These are phyloP conservation scores for Pogonus chalceus DNA, from an alignment of 1,140 invertebrate species.

Conservation along the genomic window DNA sequence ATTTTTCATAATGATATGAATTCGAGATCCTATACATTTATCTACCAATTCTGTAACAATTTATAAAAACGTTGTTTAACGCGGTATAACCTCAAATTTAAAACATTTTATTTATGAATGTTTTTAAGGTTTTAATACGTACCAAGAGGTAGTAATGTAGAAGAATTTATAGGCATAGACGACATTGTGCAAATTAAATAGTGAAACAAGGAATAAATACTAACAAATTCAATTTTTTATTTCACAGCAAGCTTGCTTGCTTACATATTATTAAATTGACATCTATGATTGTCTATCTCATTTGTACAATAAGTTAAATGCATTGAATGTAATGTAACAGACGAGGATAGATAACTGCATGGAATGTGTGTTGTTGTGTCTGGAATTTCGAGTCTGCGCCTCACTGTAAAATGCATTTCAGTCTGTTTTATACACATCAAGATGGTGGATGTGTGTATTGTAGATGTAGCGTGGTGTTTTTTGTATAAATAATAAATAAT, in stretches of 20 bases:
- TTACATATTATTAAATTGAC: neutral
- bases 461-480: constrained; percentile 15
- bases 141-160: constrained; percentile 31
- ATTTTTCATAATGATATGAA: constrained; percentile 99
- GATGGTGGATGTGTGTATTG: constrained; percentile 15
- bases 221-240: neutral
- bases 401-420: neutral
- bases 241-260: neutral
- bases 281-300: constrained; percentile 1
- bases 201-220: constrained; percentile 13
- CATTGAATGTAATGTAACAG: too few relatives aligned
- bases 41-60: constrained; percentile 84
- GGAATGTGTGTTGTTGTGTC: too few relatives aligned
- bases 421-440: constrained; percentile 15
- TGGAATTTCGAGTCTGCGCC: neutral
- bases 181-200: neutral
- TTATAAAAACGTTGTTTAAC: constrained; percentile 2
- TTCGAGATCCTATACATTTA: constrained; percentile 98
- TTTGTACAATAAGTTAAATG: neutral
- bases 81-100: constrained; percentile 7
- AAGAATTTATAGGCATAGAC: constrained; percentile 28
- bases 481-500: constrained; percentile 18
- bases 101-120: constrained; percentile 10
- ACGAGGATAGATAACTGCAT: too few relatives aligned
- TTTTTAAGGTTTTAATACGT: neutral